phyloP scores from a whole-genome alignment of 2,113 vertebrate genomes.

The Ammodytes dubius region DNA sequence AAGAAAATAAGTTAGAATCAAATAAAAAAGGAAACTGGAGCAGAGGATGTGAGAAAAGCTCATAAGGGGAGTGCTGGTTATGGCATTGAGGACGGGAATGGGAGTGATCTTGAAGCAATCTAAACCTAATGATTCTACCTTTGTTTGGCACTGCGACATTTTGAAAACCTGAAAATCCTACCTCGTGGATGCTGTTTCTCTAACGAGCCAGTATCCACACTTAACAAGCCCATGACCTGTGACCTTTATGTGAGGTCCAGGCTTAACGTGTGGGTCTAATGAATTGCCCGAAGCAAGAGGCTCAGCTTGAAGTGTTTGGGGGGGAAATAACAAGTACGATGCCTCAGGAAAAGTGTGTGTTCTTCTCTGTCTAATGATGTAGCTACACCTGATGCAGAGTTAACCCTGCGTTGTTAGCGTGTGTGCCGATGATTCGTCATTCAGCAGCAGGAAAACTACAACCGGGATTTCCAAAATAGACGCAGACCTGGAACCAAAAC shows the following conservation, averaged over 20 bases:
- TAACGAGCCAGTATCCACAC: conserved; percentile 9
- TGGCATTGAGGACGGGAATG: not conserved
- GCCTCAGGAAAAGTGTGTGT: conserved; percentile 6
- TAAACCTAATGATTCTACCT: not conserved
- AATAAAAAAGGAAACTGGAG: not conserved
- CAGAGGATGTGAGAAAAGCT: not conserved
- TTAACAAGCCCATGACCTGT: conserved; percentile 40
- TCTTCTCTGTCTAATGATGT: conserved; percentile 7
- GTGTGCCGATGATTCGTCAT: not conserved
- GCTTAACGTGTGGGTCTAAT: conserved; percentile 25
- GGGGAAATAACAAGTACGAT: not conserved
- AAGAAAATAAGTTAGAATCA: not conserved
- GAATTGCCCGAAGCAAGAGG: conserved; percentile 26
- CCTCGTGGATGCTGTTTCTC: not conserved
- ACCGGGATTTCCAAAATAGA: conserved; percentile 26
- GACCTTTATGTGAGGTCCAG: conserved; percentile 15
- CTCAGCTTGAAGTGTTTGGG: conserved; percentile 34
- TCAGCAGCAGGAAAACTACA: not conserved
- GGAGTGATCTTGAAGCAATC: not conserved
- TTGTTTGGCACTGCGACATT: not conserved
- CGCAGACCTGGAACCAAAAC: conserved; percentile 39
- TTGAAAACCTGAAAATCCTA: not conserved
- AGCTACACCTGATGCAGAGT: not conserved
- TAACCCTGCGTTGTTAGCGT: not conserved
- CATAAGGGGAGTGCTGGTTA: conserved; percentile 1